Evolutionary conservation across 2,113 vertebrate species (phyloP).

Genomic region (Mesocricetus auratus): DNA sequence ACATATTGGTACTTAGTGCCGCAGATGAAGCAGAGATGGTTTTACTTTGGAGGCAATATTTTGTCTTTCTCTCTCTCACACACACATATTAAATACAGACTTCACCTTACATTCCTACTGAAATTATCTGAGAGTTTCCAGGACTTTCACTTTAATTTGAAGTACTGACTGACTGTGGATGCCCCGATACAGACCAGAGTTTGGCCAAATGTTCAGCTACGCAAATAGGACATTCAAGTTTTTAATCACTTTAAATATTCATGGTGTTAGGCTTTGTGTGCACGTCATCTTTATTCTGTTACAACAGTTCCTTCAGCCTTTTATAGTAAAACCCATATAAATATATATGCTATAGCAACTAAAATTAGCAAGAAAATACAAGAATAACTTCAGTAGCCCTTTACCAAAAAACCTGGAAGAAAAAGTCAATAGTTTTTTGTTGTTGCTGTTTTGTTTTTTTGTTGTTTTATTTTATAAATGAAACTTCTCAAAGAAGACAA

Average conservation of each 20-base stretch:
- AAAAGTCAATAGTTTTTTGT: background rate
- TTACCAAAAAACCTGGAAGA: background rate
- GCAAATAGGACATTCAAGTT: background rate
- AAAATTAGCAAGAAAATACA: constrained; percentile 26
- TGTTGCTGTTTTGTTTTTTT: no score
- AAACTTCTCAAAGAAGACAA: constrained; percentile 19
- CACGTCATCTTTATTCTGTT: constrained; percentile 16
- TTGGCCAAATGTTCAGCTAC: background rate
- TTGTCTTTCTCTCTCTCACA: background rate
- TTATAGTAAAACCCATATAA: constrained; percentile 30
- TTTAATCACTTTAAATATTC: background rate
- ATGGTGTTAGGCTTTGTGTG: background rate
- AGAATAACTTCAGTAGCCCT: background rate
- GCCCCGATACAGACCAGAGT: background rate
- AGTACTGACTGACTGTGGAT: background rate
- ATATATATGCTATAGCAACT: constrained; percentile 27
- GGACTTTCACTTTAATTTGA: background rate
- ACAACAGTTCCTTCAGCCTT: background rate
- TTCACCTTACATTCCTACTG: background rate
- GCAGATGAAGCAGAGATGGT: background rate
- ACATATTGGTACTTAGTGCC: background rate
- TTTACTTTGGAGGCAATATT: background rate
- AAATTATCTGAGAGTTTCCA: constrained; percentile 23
- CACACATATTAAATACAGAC: constrained; percentile 15
- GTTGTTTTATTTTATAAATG: no score